A percentile compares a stretch with the other conserved stretches of the same genome.
phyloP scores from a whole-genome alignment of 2,113 vertebrate species.

The Ageneiosus marmoratus region DNA sequence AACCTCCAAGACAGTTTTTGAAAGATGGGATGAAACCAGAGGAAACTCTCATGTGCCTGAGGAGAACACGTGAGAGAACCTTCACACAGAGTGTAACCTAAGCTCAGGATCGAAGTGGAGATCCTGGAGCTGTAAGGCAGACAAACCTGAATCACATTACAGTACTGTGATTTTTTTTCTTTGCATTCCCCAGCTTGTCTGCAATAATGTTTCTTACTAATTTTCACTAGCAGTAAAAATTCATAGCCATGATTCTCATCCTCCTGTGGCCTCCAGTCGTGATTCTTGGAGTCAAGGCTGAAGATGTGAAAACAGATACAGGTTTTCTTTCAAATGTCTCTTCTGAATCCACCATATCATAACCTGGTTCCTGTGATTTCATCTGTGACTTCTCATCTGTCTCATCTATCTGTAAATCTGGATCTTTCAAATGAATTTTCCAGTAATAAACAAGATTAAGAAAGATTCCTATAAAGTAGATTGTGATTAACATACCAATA shows the following conservation, averaged over 20 bases:
- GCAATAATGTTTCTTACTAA: not conserved
- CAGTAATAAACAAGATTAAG: conserved; percentile 59
- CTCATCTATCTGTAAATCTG: not conserved
- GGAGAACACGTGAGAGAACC: too few relatives aligned
- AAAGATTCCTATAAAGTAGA: conserved; percentile 50
- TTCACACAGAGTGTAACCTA: too few relatives aligned
- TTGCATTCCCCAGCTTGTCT: not conserved
- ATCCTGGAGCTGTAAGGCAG: too few relatives aligned
- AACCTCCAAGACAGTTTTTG: too few relatives aligned
- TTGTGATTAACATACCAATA: accelerated
- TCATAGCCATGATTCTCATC: conserved; percentile 63
- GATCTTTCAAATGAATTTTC: conserved; percentile 53
- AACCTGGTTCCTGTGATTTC: not conserved
- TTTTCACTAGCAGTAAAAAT: conserved; percentile 61
- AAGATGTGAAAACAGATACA: not conserved
- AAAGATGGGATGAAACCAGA: too few relatives aligned
- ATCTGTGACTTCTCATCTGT: not conserved
- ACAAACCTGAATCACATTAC: too few relatives aligned
- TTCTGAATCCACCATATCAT: not conserved
- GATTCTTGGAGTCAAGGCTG: not conserved
- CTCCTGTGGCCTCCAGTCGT: conserved; percentile 50
- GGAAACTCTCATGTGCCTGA: too few relatives aligned
- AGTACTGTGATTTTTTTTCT: not conserved
- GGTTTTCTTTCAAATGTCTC: conserved; percentile 13
- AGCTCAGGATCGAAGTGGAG: too few relatives aligned